Evolutionary conservation across 1,140 invertebrate species (phyloP).

Genomic region (Delia radicum): DNA sequence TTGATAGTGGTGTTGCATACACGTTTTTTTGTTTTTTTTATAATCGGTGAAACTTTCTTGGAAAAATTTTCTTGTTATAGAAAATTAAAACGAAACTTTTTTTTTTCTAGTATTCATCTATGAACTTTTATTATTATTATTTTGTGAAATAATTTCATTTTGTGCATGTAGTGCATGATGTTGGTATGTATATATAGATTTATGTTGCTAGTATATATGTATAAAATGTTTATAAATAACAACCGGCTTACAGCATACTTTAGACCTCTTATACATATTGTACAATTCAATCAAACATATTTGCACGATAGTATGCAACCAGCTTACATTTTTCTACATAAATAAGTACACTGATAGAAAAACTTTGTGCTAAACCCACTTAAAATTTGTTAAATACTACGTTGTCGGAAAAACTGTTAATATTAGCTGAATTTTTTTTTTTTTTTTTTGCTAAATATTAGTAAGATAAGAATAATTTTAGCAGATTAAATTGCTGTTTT

Average conservation of each 20-base stretch:
- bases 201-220: background rate
- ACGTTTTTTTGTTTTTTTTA: background rate
- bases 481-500: no score
- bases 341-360: no score
- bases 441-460: no score
- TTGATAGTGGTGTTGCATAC: slow-evolving; percentile 9
- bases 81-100: slow-evolving; percentile 15
- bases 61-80: slow-evolving; percentile 9
- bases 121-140: background rate
- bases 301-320: slow-evolving; percentile 6
- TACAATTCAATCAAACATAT: background rate
- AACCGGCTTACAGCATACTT: background rate
- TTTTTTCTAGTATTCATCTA: background rate
- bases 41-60: slow-evolving; percentile 24
- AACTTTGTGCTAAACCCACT: no score
- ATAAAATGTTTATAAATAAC: background rate
- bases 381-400: no score
- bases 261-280: background rate
- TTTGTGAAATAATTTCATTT: slow-evolving; percentile 20
- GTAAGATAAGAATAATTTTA: no score
- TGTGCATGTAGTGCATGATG: no score
- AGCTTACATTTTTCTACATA: no score
- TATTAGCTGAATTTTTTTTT: no score
- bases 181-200: background rate
- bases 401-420: no score